Evolutionary conservation across 2,888 invertebrate species (phyloP).

Genomic region (Prenolepis imparis): DNA sequence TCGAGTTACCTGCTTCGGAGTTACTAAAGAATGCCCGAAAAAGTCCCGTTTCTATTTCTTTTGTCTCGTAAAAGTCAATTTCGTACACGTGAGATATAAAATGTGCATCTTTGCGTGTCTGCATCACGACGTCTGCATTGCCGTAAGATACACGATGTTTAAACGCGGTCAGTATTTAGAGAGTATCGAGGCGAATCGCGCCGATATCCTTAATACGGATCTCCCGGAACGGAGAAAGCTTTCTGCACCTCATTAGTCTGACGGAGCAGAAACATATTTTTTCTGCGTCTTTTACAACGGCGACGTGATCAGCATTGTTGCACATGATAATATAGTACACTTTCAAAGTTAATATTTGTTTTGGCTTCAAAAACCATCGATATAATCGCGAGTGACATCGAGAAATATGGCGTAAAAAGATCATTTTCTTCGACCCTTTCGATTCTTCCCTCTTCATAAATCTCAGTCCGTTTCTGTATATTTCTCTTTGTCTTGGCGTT

Average conservation of each 20-base stretch:
- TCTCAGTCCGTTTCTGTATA: conserved; percentile 42
- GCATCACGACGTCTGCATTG: neutral
- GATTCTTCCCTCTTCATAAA: conserved; percentile 1
- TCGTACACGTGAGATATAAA: neutral
- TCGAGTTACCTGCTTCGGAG: neutral
- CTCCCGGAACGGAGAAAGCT: conserved; percentile 43
- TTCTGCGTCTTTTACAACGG: neutral
- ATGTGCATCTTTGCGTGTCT: neutral
- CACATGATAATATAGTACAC: neutral
- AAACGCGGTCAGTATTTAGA: conserved; percentile 52
- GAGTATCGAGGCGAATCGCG: conserved; percentile 36
- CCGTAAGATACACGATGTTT: conserved; percentile 37
- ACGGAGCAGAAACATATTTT: conserved; percentile 23
- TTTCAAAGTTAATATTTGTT: neutral
- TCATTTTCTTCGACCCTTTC: neutral
- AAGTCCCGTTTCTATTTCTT: conserved; percentile 21
- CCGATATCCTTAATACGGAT: conserved; percentile 39
- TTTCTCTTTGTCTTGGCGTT: conserved; percentile 45
- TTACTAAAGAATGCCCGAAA: neutral
- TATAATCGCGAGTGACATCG: too few species aligned
- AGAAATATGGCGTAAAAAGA: neutral
- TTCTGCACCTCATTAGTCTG: neutral
- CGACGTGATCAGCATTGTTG: neutral
- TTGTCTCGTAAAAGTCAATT: conserved; percentile 24
- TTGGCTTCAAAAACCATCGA: neutral